A percentile compares a stretch with the other conserved stretches of the same genome.
Evolutionary conservation across 2,888 invertebrate species (phyloP).

Genomic region (Scaptomyza caliginosa): DNA sequence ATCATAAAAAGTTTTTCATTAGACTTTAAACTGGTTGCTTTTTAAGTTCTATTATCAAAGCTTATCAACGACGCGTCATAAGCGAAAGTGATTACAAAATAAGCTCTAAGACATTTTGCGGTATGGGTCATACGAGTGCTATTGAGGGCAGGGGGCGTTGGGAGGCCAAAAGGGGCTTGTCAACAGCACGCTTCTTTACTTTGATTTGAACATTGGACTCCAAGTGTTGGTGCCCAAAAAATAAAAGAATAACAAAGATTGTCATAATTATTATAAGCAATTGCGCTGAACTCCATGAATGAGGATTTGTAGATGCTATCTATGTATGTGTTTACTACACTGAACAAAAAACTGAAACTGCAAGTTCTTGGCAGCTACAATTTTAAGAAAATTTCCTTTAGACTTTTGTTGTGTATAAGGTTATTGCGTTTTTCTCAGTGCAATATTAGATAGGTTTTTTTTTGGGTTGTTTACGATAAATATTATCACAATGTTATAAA

Average conservation of each 20-base stretch:
- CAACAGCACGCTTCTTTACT: background rate
- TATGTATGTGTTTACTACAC: background rate
- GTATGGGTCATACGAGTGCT: conserved; percentile 14
- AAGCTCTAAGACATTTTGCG: background rate
- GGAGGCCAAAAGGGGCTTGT: background rate
- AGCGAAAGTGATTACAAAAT: conserved; percentile 20
- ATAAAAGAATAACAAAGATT: background rate
- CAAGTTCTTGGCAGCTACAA: too few relatives aligned
- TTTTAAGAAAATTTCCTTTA: too few relatives aligned
- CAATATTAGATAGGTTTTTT: too few relatives aligned
- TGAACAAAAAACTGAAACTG: background rate
- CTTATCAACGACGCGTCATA: conserved; percentile 17
- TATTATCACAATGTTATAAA: conserved; percentile 17
- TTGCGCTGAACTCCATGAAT: conserved; percentile 3
- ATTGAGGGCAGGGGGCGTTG: background rate
- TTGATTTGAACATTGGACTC: conserved; percentile 16
- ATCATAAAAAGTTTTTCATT: conserved; percentile 18
- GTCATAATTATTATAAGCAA: conserved; percentile 26
- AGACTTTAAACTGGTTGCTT: background rate
- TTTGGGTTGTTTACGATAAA: background rate
- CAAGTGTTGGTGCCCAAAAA: background rate
- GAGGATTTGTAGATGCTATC: background rate
- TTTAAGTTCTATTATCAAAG: too few relatives aligned
- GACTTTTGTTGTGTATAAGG: too few relatives aligned
- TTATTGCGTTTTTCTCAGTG: background rate